These are phyloP conservation scores for Trachops cirrhosus DNA, from an alignment of 2,797 vertebrate genomes.

Conservation along the genomic window DNA sequence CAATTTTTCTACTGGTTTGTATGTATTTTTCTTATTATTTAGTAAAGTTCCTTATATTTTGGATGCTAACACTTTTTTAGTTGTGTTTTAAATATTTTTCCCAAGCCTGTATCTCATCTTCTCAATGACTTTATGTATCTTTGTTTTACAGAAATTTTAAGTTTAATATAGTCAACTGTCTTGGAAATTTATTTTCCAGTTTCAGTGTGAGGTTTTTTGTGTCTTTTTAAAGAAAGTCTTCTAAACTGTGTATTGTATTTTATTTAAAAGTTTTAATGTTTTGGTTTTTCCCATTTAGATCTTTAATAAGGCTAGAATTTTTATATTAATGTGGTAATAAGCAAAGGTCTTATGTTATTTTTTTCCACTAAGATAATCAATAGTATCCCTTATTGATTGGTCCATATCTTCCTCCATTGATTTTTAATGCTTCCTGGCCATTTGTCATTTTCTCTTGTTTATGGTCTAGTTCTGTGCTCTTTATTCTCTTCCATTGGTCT, in stretches of 20 bases:
- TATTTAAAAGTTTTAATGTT: constrained; percentile 2
- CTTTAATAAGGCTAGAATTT: not conserved
- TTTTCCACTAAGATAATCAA: not conserved
- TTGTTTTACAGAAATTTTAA: not conserved
- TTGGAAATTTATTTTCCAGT: not conserved
- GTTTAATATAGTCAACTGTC: not conserved
- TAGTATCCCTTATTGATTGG: not conserved
- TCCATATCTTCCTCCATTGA: not conserved
- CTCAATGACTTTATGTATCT: not conserved
- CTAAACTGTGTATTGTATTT: not conserved
- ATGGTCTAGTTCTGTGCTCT: not conserved
- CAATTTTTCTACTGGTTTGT: not conserved
- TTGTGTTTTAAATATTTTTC: not conserved
- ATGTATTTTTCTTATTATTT: not conserved
- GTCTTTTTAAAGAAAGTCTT: not conserved
- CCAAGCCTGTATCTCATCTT: not conserved
- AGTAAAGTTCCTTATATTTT: not conserved
- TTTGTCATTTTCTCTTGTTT: not conserved
- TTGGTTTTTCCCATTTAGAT: not conserved
- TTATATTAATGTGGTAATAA: constrained; percentile 4
- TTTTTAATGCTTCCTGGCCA: not conserved
- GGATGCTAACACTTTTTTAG: not conserved
- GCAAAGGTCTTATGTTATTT: not conserved
- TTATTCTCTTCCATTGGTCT: not conserved
- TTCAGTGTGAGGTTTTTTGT: not conserved